Percentiles rank a stretch among this genome's conserved stretches.
phyloP scores from a whole-genome alignment of 2,113 vertebrate species.

The Irena cyanogastra region DNA sequence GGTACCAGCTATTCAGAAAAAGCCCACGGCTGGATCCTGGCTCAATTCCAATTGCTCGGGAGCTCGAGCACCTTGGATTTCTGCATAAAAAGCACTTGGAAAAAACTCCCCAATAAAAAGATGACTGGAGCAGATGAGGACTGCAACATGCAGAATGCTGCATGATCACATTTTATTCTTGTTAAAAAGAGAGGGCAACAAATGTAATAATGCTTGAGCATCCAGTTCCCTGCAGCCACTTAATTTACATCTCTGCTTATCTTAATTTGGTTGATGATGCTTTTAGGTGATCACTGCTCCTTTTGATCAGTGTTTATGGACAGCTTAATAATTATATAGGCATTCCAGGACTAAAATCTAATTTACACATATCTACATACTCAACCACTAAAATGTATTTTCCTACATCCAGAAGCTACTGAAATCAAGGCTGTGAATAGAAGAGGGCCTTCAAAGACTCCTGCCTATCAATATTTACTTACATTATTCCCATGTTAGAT shows the following conservation, averaged over 20 bases:
- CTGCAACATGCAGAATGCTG: background rate
- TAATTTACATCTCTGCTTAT: background rate
- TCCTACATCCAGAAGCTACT: background rate
- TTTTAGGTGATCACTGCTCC: background rate
- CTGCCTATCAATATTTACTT: background rate
- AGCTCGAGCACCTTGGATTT: background rate
- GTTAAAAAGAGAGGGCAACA: background rate
- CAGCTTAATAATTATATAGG: background rate
- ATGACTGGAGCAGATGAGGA: background rate
- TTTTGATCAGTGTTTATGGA: background rate
- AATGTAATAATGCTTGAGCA: background rate
- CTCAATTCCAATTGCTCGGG: rapidly evolving
- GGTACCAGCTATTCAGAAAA: background rate
- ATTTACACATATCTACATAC: background rate
- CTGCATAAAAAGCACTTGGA: background rate
- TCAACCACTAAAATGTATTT: background rate
- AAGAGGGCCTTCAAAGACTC: background rate
- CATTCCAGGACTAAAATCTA: background rate
- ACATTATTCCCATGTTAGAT: background rate
- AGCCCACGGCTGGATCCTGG: background rate
- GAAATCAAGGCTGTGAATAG: background rate
- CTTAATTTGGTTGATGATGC: background rate
- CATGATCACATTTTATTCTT: background rate
- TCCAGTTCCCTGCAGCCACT: background rate
- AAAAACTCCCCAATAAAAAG: background rate